Base-by-base conservation (phyloP, 23 tunicate genomes). In the Trididemnum nubilum region DNA sequence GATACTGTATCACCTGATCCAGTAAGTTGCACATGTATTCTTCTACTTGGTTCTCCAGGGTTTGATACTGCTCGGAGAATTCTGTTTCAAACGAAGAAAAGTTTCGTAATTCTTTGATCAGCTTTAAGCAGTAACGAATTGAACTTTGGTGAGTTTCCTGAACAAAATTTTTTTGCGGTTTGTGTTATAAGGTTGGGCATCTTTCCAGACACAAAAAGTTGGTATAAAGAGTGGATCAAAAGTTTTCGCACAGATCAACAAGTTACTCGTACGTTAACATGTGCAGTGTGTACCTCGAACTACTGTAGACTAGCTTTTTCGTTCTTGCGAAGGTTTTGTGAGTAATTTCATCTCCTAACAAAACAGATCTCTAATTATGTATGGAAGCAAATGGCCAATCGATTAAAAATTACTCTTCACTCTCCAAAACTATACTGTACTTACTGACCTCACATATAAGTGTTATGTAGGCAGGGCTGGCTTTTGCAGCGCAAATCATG, bases 391-490 rank as follows among this genome's bases (percentile, higher is more conserved):
- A n/a, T n/a, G n/a, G n/a, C n/a, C n/a, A n/a, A n/a, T n/a, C n/a
- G n/a, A n/a, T n/a, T n/a, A n/a, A 44, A 44, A 9, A 44, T 44
- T 44, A 44, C 54, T 7, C 54, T 44, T 9, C 15, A 44, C 54
- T 44, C 54, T 44, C 12, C 9, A 44, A 44, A 44, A 44, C 54
- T n/a, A n/a, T n/a, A 44, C 54, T 7, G 25, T 26, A 24, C 22
- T 3, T 24, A 37, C 59, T 24, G 44, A 87, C 98, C 75, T 93
- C 89, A 38, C 69, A 64, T 51, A 71, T 83, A 59, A 93, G 35
- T 0, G 87, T 88, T 32, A 93, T 88, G 81, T 83, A 88, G 0
- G 98, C 98, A 24, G 98, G 98, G n/a, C 91, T 91, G 32, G 89
- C 80, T 50, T 65, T 73, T 18, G 98, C 93, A 64, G 84, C 63